A percentile compares a stretch with the other conserved stretches of the same genome.
Evolutionary conservation across 2,113 vertebrate species (phyloP).

Genomic region (Chelonoidis abingdonii): DNA sequence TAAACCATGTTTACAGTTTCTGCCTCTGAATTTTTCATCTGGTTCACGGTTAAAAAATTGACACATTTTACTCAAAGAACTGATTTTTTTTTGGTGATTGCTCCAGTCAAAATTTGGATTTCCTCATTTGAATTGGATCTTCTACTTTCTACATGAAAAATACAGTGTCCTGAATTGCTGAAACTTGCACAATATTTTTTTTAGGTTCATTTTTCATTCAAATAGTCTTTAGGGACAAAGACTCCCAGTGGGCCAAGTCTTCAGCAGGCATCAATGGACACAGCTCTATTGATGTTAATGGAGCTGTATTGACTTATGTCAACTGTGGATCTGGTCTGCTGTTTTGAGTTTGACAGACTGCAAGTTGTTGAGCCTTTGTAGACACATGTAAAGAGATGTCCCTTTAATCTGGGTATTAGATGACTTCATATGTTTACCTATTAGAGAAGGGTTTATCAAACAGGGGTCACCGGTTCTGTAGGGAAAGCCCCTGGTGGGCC

Average conservation of each 20-base stretch:
- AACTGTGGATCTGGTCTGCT: not conserved
- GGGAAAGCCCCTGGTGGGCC: no score
- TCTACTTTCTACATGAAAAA: not conserved
- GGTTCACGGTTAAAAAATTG: not conserved
- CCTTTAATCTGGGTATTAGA: not conserved
- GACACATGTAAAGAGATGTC: not conserved
- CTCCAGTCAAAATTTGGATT: not conserved
- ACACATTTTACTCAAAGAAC: not conserved
- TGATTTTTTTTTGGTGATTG: constrained; percentile 1
- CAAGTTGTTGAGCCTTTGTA: not conserved
- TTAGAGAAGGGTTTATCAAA: not conserved
- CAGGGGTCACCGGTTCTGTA: no score
- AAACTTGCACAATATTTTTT: not conserved
- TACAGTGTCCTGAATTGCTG: not conserved
- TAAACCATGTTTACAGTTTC: not conserved
- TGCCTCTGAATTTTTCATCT: not conserved
- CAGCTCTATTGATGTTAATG: not conserved
- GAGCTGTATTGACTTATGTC: accelerated
- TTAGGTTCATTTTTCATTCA: not conserved
- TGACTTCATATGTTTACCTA: not conserved
- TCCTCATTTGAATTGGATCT: not conserved
- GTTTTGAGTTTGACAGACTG: not conserved
- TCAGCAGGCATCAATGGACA: not conserved
- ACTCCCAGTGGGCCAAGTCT: not conserved
- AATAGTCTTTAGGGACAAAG: not conserved